phyloP scores from a whole-genome alignment of 2,888 invertebrate genomes.

The Allophyes oxyacanthae region DNA sequence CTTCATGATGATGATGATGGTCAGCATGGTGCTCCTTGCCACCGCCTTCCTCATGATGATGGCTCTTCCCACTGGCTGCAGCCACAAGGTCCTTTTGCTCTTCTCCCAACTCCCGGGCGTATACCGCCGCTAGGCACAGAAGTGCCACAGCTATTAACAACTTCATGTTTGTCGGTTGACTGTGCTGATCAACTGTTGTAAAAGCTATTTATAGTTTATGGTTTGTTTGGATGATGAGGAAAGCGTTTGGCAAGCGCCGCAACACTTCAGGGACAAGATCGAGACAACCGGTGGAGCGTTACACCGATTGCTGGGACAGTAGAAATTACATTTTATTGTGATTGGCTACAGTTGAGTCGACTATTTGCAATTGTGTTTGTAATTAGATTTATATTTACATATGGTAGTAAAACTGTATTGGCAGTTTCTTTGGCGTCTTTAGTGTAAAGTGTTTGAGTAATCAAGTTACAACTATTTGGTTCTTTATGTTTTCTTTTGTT shows the following conservation, averaged over 20 bases:
- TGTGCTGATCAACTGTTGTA: constrained; percentile 63
- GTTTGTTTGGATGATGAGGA: constrained; percentile 75
- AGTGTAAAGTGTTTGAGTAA: neutral
- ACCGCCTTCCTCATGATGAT: constrained; percentile 81
- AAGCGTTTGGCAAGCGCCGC: constrained; percentile 79
- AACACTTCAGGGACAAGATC: constrained; percentile 77
- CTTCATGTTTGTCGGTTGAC: constrained; percentile 79
- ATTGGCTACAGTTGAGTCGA: constrained; percentile 53
- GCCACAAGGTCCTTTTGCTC: constrained; percentile 81
- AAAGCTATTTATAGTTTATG: constrained; percentile 87
- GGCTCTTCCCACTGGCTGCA: constrained; percentile 78
- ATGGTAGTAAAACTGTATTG: neutral
- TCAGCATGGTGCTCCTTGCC: constrained; percentile 83
- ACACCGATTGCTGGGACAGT: constrained; percentile 66
- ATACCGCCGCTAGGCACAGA: constrained; percentile 80
- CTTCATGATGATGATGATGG: constrained; percentile 83
- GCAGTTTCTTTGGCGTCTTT: constrained; percentile 8
- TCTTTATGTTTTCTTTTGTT: neutral
- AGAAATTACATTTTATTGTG: constrained; percentile 66
- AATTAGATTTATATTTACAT: constrained; percentile 38
- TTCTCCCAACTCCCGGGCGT: constrained; percentile 76
- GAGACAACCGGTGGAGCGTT: constrained; percentile 76
- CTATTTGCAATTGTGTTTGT: constrained; percentile 40
- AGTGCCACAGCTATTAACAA: constrained; percentile 76
- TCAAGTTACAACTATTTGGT: neutral